A percentile compares a stretch with the other conserved stretches of the same genome.
These are phyloP conservation scores for Lysandra coridon DNA, from an alignment of 2,888 invertebrate species.

Conservation along the genomic window DNA sequence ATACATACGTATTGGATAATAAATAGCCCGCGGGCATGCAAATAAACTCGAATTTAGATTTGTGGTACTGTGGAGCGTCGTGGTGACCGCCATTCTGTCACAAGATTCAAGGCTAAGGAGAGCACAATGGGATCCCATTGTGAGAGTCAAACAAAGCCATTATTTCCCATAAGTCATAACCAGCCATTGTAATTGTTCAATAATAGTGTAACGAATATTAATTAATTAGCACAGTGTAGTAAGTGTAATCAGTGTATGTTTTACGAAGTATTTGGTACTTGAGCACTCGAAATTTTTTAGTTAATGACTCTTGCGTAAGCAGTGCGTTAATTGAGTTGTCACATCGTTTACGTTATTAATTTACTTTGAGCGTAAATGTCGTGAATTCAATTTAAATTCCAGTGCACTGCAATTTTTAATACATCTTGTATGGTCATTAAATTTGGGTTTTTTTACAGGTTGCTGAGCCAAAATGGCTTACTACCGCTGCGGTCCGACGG, in stretches of 20 bases:
- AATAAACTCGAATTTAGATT: conserved; percentile 16
- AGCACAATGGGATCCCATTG: conserved; percentile 21
- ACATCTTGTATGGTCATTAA: not conserved
- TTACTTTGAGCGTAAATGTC: conserved; percentile 7
- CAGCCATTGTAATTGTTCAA: conserved; percentile 17
- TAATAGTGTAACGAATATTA: conserved; percentile 12
- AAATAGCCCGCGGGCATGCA: conserved; percentile 1
- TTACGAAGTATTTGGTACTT: not conserved
- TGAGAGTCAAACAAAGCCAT: conserved; percentile 27
- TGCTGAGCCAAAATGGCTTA: conserved; percentile 62
- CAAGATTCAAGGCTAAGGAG: conserved; percentile 28
- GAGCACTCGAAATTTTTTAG: not conserved
- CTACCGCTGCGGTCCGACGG: conserved; percentile 73
- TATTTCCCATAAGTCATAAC: conserved; percentile 26
- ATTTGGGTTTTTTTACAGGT: conserved; percentile 48
- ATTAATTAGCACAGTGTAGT: not conserved
- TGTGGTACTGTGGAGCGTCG: conserved; percentile 18
- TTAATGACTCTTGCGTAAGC: not conserved
- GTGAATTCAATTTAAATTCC: not conserved
- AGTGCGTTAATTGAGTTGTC: not conserved
- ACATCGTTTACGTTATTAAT: not conserved
- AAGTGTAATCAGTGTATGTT: not conserved
- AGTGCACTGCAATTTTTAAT: not conserved
- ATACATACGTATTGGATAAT: not conserved
- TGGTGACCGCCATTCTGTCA: conserved; percentile 28